A percentile compares a stretch with the other conserved stretches of the same genome.
These are phyloP conservation scores for Myxocyprinus asiaticus DNA, from an alignment of 2,113 vertebrate species.

Conservation along the genomic window DNA sequence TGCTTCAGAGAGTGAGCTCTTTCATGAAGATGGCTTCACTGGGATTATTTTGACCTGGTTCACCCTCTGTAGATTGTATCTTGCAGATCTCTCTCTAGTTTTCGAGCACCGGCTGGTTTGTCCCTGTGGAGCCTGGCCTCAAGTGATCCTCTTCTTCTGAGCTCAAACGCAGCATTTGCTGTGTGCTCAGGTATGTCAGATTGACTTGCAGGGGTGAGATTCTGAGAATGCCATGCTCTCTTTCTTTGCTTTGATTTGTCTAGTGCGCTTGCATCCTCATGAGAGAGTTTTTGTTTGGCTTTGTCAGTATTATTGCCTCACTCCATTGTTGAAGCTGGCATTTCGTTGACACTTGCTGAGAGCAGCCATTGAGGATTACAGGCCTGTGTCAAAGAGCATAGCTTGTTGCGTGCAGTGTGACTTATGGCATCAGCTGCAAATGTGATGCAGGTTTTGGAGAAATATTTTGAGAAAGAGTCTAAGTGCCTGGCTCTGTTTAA, in stretches of 20 bases:
- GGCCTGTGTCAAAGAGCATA: neutral
- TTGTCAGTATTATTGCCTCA: constrained; percentile 33
- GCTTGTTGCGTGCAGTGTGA: neutral
- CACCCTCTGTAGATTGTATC: constrained; percentile 28
- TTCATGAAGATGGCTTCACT: constrained; percentile 13
- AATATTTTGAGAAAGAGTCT: neutral
- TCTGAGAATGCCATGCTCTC: neutral
- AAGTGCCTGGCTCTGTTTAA: neutral
- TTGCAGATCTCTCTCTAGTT: constrained; percentile 14
- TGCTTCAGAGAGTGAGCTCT: neutral
- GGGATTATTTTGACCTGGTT: constrained; percentile 46
- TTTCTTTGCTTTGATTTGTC: constrained; percentile 27
- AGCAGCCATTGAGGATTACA: constrained; percentile 28
- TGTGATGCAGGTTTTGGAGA: neutral
- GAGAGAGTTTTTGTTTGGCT: constrained; percentile 25
- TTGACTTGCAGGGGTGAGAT: constrained; percentile 32
- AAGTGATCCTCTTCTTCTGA: constrained; percentile 11
- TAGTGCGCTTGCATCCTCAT: neutral
- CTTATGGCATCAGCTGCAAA: neutral
- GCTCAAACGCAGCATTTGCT: neutral
- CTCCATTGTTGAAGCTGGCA: constrained; percentile 24
- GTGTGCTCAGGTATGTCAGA: constrained; percentile 37
- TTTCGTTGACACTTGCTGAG: constrained; percentile 10
- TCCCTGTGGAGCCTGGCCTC: constrained; percentile 14
- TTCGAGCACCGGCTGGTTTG: neutral